Conservation (phyloP, 2,888 invertebrate genomes). For the Sipha maydis region DNA sequence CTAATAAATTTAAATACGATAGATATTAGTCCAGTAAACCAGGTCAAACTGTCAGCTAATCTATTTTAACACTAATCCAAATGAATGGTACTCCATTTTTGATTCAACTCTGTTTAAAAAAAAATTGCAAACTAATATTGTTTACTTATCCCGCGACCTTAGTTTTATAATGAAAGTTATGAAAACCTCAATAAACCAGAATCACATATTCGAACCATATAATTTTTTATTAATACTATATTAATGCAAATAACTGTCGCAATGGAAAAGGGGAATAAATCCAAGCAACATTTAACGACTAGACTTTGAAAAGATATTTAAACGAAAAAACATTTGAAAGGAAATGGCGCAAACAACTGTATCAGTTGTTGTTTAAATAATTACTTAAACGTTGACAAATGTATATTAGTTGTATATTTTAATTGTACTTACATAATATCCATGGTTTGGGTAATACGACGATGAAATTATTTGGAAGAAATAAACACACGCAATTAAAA, state of each 20-base stretch:
- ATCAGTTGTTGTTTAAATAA: conserved; percentile 46
- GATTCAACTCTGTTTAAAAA: neutral
- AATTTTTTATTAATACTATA: neutral
- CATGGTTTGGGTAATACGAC: neutral
- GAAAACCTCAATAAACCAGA: neutral
- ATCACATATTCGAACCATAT: neutral
- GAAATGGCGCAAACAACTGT: conserved; percentile 59
- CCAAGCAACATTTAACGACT: neutral
- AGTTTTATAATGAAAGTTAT: neutral
- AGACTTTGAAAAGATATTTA: neutral
- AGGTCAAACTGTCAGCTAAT: neutral
- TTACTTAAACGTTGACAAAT: neutral
- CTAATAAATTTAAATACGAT: neutral
- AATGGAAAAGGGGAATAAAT: neutral
- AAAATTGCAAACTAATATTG: too few relatives aligned
- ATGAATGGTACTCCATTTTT: neutral
- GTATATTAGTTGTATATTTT: neutral
- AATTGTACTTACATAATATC: conserved; percentile 35
- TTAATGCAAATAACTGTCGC: neutral
- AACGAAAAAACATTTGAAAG: conserved; percentile 13
- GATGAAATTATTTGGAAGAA: neutral
- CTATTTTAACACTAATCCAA: neutral
- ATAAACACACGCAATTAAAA: neutral
- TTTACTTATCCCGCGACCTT: too few relatives aligned
- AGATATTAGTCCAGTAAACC: neutral